Evolutionary conservation across 2,888 invertebrate species (phyloP), one percentile per base, ranked within the genome.

Genomic region (Clusia tigrina): DNA sequence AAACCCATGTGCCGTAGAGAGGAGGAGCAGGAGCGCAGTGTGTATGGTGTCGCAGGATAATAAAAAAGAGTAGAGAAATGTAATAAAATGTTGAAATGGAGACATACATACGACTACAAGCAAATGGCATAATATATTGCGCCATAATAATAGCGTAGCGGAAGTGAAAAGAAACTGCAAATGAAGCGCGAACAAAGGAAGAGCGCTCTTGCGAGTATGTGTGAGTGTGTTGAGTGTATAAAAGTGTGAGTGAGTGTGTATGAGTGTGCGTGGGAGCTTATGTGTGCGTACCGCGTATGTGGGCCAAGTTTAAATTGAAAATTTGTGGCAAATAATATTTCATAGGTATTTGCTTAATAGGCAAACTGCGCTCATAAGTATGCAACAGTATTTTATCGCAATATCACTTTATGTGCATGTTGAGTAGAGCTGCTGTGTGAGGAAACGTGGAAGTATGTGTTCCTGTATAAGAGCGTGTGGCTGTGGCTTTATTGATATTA

Each of bases 291-390:
- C n/a, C n/a, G n/a, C 32, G 32, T 9, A 9, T 6, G 42, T 42
- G 42, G 3, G 42, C n/a, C n/a, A 15, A 3, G 42, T 48, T 48
- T 18, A 48, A 48, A 48, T 48, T 48, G 48, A 48, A 48, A 48
- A 20, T 48, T 42, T 48, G 5, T 48, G 48, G 64, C 60, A 67
- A 64, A 67, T 67, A 62, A 62, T 60, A 60, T 60, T 57, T 46
- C 42, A n/a, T n/a, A n/a, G 2, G 48, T 48, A 48, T 48, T 48
- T 42, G 42, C 12, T 17, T 42, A 3, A 42, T 42, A 42, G n/a
- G 42, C 42, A n/a, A n/a, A n/a, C n/a, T n/a, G 51, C 51, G 23
- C 38, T 59, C 61, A 61, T 60, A 63, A 63, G 46, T n/a, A 54
- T 59, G 54, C 63, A 55, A 66, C 26, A 6, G 32, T 51, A 56